Evolutionary conservation across 2,888 invertebrate species (phyloP).

Genomic region (Hesperia comma): DNA sequence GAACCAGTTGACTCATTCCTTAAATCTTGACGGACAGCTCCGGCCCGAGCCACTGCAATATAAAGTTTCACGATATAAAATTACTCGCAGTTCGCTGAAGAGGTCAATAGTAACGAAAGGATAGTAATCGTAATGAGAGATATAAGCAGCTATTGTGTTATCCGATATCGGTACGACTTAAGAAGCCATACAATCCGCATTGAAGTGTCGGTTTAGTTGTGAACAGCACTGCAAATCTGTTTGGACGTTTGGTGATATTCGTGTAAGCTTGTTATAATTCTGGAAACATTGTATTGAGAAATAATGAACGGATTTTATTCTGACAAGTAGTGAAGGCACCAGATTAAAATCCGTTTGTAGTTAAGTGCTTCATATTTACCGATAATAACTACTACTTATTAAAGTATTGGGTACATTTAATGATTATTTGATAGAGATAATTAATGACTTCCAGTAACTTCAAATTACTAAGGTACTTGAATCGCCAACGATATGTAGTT

Average conservation of each 20-base stretch:
- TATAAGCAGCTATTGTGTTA: constrained; percentile 79
- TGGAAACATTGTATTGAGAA: background rate
- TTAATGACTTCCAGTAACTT: no score
- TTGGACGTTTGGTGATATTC: constrained; percentile 38
- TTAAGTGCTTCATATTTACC: no score
- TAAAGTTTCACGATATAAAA: constrained; percentile 37
- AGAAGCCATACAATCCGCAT: constrained; percentile 76
- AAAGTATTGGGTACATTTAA: no score
- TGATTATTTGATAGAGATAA: no score
- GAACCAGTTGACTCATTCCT: constrained; percentile 33
- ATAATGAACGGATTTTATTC: background rate
- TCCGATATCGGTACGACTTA: constrained; percentile 80
- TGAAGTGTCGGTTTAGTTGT: constrained; percentile 74
- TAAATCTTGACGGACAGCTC: constrained; percentile 37
- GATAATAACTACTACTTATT: no score
- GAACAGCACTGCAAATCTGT: constrained; percentile 63
- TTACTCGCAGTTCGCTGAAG: constrained; percentile 40
- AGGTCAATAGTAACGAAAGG: constrained; percentile 51
- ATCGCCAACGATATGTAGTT: no score
- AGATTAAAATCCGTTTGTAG: no score
- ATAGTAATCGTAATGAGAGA: constrained; percentile 62
- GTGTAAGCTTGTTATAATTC: constrained; percentile 11
- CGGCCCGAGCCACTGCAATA: constrained; percentile 29
- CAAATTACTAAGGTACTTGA: no score
- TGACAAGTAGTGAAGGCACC: no score